Base-by-base conservation (phyloP, 1,140 invertebrate genomes). In the Heliconius nattereri region DNA sequence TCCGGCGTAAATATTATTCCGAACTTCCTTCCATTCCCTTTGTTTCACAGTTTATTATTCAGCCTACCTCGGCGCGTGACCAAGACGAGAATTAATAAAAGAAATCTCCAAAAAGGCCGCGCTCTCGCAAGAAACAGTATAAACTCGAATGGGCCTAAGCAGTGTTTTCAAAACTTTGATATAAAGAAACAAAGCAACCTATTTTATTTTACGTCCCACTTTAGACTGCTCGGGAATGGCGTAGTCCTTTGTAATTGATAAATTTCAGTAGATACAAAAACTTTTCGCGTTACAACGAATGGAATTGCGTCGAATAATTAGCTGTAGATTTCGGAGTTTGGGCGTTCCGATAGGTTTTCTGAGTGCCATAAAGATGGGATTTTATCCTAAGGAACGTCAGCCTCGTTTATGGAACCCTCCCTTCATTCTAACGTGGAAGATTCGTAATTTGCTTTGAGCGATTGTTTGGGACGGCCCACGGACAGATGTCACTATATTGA, bases 401-500 rank as follows among this genome's bases (percentile, higher is more conserved):
- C 70, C 75, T 78, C 77, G 84, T 91, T 90, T 90, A 92, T 92
- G 87, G 90, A 89, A 88, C 85, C 87, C 85, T 86, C 87, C 88
- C 84, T 85, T 83, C 84, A 84, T 78, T 87, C 84, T 83, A 66
- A 76, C 75, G 79, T 45, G 45, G 75, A 82, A 87, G 85, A 85
- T 84, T 82, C 82, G 90, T 91, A 91, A 92, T 93, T 93, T 88
- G 81, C 86, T 87, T 88, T 86, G 86, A 91, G 86, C 89, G 91
- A 92, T 91, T 91, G 85, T 86, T 86, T 85, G 85, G 83, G 87
- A 86, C 84, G 85, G 87, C 84, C 82, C 85, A 84, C 76, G 83
- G 85, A 85, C 92, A 93, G 92, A 91, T 91, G 91, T 89, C 81
- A 86, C 84, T 87, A 91, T 91, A 92, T 92, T 89, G 89, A 85